A percentile compares a stretch with the other conserved stretches of the same genome.
Conservation (phyloP, 1,140 invertebrate genomes). For the Drosophila aff. region DNA sequence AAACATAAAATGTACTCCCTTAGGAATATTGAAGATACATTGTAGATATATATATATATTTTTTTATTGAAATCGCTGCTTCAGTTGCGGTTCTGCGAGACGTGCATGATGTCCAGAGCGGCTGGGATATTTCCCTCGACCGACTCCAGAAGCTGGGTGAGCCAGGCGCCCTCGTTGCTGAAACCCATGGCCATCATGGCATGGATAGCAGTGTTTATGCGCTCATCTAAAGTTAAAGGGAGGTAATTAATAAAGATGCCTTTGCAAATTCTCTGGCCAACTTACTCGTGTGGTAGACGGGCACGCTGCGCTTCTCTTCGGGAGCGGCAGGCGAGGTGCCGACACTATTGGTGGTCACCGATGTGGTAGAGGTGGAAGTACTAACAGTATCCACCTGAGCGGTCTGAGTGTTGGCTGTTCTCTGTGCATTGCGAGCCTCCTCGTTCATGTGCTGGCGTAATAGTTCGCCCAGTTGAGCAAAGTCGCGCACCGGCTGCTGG, state of each 20-base stretch:
- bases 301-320: conserved; percentile 54
- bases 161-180: conserved; percentile 89
- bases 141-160: conserved; percentile 86
- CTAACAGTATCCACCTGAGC: conserved; percentile 60
- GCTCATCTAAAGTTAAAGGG: conserved; percentile 85
- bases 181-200: conserved; percentile 94
- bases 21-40: conserved; percentile 36
- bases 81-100: conserved; percentile 70
- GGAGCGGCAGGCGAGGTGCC: conserved; percentile 57
- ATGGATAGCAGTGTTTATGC: conserved; percentile 87
- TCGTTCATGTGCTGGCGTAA: conserved; percentile 66
- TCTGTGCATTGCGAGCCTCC: conserved; percentile 57
- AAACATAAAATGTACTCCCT: conserved; percentile 17
- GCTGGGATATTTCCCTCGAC: conserved; percentile 90
- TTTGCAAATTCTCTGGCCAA: background rate
- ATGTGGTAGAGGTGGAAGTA: conserved; percentile 63
- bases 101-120: conserved; percentile 88
- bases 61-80: background rate
- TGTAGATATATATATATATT: conserved; percentile 14
- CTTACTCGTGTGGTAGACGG: conserved; percentile 68
- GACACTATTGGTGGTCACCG: conserved; percentile 61
- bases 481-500: conserved; percentile 40
- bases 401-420: conserved; percentile 66
- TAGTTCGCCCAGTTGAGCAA: conserved; percentile 54
- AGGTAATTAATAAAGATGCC: background rate